These are phyloP conservation scores for Vicugna pacos DNA, from an alignment of 2,113 vertebrate genomes.

Conservation along the genomic window DNA sequence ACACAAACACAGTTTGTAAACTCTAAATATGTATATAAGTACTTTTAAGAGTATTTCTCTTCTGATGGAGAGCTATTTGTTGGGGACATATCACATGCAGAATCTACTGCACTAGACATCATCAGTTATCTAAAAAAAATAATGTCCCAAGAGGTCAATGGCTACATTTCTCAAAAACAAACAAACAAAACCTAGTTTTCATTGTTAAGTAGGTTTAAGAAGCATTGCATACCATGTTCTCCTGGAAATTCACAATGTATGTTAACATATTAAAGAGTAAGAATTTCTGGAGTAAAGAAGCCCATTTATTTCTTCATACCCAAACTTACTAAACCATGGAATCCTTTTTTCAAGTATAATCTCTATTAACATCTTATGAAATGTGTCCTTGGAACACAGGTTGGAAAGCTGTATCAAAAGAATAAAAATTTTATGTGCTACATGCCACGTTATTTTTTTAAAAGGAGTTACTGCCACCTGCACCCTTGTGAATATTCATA, in stretches of 20 bases:
- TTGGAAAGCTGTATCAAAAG: slow-evolving; percentile 33
- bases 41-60: neutral
- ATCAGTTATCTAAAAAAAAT: slow-evolving; percentile 1
- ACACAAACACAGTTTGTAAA: neutral
- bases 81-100: neutral
- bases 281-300: slow-evolving; percentile 4
- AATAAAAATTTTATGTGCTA: neutral
- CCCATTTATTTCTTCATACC: slow-evolving; percentile 1
- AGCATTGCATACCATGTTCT: neutral
- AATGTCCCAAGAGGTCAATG: neutral
- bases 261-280: neutral
- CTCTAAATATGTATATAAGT: neutral
- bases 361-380: slow-evolving; percentile 9
- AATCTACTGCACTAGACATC: neutral
- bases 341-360: neutral
- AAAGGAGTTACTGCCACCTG: neutral
- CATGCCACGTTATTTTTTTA: neutral
- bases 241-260: neutral
- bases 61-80: neutral
- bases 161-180: neutral
- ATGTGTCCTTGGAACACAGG: slow-evolving; percentile 26
- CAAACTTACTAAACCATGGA: neutral
- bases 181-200: slow-evolving; percentile 1
- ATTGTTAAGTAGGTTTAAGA: neutral
- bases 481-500: slow-evolving; percentile 9